Conservation (phyloP, 2,797 vertebrate species). For the Bryconaethiops microstoma region DNA sequence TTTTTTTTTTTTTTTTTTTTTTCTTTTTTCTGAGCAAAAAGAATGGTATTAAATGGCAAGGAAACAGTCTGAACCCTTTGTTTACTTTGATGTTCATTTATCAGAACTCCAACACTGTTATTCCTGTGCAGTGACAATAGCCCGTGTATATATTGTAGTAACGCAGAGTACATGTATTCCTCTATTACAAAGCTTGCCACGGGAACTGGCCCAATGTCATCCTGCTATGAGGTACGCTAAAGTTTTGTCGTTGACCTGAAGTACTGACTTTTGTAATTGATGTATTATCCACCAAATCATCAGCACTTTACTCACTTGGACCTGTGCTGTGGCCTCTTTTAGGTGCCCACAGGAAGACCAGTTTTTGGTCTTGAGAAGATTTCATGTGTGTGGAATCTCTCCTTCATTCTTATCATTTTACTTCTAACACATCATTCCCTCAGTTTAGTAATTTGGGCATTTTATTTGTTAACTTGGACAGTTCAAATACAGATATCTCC, state of each 20-base stretch:
- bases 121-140: constrained; percentile 31
- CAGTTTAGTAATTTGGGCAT: constrained; percentile 12
- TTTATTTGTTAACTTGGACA: constrained; percentile 21
- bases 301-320: constrained; percentile 56
- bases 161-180: constrained; percentile 71
- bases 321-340: constrained; percentile 51
- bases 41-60: neutral
- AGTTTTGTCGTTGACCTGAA: constrained; percentile 65
- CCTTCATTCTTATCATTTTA: constrained; percentile 48
- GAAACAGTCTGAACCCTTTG: neutral
- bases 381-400: constrained; percentile 49
- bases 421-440: constrained; percentile 44
- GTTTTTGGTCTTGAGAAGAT: constrained; percentile 50
- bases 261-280: constrained; percentile 62
- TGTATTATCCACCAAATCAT: constrained; percentile 58
- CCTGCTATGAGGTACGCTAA: constrained; percentile 77
- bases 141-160: constrained; percentile 60
- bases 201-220: constrained; percentile 77
- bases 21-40: constrained; percentile 5
- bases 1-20: no score
- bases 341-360: constrained; percentile 30
- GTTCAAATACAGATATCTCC: constrained; percentile 53
- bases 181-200: constrained; percentile 80
- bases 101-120: constrained; percentile 32
- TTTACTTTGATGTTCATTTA: constrained; percentile 30